Base-by-base conservation (phyloP, 1,140 invertebrate genomes). In the Pentalonia nigronervosa region DNA sequence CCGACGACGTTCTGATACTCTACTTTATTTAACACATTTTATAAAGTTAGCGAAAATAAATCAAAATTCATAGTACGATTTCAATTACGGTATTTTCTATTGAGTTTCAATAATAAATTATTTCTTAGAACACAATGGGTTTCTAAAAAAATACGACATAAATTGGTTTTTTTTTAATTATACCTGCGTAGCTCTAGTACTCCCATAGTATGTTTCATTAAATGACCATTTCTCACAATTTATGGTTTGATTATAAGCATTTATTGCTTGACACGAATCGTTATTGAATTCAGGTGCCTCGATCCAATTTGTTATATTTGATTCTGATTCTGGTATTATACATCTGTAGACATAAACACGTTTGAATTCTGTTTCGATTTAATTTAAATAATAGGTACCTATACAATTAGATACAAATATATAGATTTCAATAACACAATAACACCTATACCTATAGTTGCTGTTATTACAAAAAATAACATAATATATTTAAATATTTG, bases 181-280 rank as follows among this genome's bases (percentile, higher is more conserved):
- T 86, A 93, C 91, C 91, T 93, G 47, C 6, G 76, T 93, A 41
- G 47, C 81, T 93, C 91, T 93, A 53, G 81, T 93, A 11, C 7
- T 17, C 41, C 34, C 91, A 25, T 93, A 93, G 23, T 93, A 93
- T 8, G 91, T 93, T 41, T 50, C 41, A 17, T 93, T 47, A 56
- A 41, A 93, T 36, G 8, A 30, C 91, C 91, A 93, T 53, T 93
- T 83, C 53, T 93, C 20, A 93, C 91, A 93, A 1, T 84, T 86
- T 41, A 45, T 25, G 1, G 91, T 93, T 93, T 84, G 25, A 50
- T 93, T 86, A 30, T 11, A 6, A 30, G 7, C 4, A 93, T 86
- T 76, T 34, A 17, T 36, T 53, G 47, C 47, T 53, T 25, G 50
- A 93, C 91, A 93, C n/a, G 91, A 84, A 41, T 93, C 91, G 21